phyloP scores from a whole-genome alignment of 2,888 invertebrate genomes.

The Hyppa rectilinea region DNA sequence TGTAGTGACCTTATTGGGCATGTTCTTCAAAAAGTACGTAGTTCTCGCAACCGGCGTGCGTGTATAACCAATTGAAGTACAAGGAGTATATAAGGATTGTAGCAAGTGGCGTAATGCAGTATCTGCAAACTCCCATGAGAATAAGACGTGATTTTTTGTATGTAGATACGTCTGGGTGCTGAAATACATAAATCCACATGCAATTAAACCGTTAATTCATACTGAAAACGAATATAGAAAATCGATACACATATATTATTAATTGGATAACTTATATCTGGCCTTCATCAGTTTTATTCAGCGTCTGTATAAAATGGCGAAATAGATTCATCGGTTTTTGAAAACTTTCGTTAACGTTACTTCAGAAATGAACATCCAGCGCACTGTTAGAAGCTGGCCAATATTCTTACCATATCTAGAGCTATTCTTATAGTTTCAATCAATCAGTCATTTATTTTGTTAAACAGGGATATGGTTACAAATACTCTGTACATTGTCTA shows the following conservation, averaged over 20 bases:
- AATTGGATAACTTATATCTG: neutral
- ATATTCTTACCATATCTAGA: neutral
- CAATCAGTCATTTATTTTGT: too few species aligned
- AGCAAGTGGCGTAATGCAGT: neutral
- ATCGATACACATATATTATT: neutral
- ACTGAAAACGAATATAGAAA: neutral
- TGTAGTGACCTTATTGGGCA: neutral
- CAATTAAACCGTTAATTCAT: neutral
- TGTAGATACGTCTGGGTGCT: neutral
- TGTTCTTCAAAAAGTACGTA: neutral
- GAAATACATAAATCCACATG: neutral
- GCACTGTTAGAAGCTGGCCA: neutral
- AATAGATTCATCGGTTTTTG: neutral
- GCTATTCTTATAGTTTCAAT: neutral
- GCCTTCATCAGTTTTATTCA: neutral
- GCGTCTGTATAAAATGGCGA: neutral
- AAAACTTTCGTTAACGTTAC: too few species aligned
- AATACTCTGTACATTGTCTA: too few species aligned
- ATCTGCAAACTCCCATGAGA: neutral
- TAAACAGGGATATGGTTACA: too few species aligned
- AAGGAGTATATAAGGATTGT: neutral
- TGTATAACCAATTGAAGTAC: neutral
- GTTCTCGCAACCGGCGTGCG: neutral
- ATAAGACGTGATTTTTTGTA: neutral
- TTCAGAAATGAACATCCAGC: neutral